phyloP scores from a whole-genome alignment of 2,888 invertebrate species.

The Drosophila birchii region DNA sequence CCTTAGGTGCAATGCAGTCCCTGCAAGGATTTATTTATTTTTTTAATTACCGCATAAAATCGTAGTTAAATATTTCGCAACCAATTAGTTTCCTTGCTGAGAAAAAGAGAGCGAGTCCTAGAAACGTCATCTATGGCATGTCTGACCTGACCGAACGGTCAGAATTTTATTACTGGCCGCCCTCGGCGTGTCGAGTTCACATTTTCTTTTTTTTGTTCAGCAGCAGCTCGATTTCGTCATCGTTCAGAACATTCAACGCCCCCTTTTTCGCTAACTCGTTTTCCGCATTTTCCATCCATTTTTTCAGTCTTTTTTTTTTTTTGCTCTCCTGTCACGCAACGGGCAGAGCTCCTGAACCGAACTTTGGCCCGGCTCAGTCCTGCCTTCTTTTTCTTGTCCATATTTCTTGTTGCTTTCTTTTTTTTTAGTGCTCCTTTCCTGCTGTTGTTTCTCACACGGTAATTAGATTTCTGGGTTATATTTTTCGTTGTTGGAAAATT shows the following conservation, averaged over 20 bases:
- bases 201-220: conserved; percentile 30
- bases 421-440: conserved; percentile 17
- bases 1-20: conserved; percentile 3
- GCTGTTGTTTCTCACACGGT: conserved; percentile 55
- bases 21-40: neutral
- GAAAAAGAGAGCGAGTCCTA: neutral
- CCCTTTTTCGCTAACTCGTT: conserved; percentile 37
- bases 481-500: conserved; percentile 56
- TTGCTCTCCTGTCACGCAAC: conserved; percentile 29
- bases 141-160: conserved; percentile 13
- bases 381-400: conserved; percentile 10
- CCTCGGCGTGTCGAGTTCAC: conserved; percentile 29
- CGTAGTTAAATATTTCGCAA: conserved; percentile 25
- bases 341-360: conserved; percentile 11
- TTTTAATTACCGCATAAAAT: conserved; percentile 6
- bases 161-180: conserved; percentile 16
- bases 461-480: conserved; percentile 82
- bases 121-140: conserved; percentile 56
- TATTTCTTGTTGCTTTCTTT: conserved; percentile 22
- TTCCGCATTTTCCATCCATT: conserved; percentile 13
- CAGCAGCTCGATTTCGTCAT: conserved; percentile 72
- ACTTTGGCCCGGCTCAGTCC: conserved; percentile 15
- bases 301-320: conserved; percentile 12
- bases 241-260: conserved; percentile 58
- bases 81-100: neutral